phyloP scores from a whole-genome alignment of 2,888 invertebrate species.

The Ophion costatus region DNA sequence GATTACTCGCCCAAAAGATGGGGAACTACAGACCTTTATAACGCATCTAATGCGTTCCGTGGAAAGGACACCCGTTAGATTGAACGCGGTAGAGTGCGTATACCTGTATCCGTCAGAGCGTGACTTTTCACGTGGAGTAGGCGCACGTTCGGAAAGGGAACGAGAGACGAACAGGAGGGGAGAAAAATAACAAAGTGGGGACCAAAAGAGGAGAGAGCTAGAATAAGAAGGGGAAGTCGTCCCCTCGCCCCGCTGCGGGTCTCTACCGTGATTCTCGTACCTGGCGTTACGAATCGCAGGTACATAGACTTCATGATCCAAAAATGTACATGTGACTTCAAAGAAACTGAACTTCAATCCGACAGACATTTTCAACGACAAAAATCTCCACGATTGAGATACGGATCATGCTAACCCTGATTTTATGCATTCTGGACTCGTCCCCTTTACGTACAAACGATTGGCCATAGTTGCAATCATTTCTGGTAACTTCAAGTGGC shows the following conservation, averaged over 20 bases:
- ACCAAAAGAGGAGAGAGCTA: constrained; percentile 29
- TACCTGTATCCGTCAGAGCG: constrained; percentile 77
- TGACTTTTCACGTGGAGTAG: constrained; percentile 80
- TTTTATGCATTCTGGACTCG: neutral
- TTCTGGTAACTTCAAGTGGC: no score
- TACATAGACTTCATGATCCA: constrained; percentile 52
- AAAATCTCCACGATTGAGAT: neutral
- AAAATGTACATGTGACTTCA: constrained; percentile 48
- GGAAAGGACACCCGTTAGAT: constrained; percentile 75
- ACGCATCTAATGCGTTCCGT: neutral
- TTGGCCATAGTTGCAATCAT: no score
- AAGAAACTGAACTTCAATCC: constrained; percentile 41
- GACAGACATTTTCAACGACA: neutral
- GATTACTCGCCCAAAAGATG: no score
- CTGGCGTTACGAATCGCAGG: constrained; percentile 43
- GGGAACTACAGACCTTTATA: neutral
- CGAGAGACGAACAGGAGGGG: constrained; percentile 35
- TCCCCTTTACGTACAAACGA: no score
- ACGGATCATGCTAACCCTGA: neutral
- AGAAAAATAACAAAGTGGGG: constrained; percentile 34
- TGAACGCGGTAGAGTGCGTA: constrained; percentile 67
- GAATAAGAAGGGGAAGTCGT: constrained; percentile 50
- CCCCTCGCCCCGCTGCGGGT: constrained; percentile 23
- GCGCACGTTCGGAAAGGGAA: constrained; percentile 57
- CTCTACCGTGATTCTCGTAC: constrained; percentile 42